Percentiles rank a stretch among this genome's conserved stretches.
These are phyloP conservation scores for Oegoconia quadripuncta DNA, from an alignment of 2,888 invertebrate species.

Conservation along the genomic window DNA sequence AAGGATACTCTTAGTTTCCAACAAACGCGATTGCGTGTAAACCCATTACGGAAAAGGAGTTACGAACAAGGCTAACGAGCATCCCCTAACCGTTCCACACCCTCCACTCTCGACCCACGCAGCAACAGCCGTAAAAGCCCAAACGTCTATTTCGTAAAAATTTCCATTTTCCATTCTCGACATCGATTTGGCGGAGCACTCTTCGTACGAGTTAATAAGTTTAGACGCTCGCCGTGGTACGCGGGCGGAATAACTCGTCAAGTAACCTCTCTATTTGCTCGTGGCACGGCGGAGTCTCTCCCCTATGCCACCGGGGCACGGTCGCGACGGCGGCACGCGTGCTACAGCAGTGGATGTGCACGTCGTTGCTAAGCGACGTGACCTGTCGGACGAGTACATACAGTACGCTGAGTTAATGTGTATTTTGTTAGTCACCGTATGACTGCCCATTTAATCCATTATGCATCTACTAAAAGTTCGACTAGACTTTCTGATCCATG, in stretches of 20 bases:
- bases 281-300: not conserved
- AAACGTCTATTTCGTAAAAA: slow-evolving; percentile 1
- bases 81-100: not conserved
- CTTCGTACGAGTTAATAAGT: slow-evolving; percentile 48
- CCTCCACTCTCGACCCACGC: not conserved
- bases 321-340: not conserved
- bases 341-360: slow-evolving; percentile 24
- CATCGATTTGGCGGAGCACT: slow-evolving; percentile 29
- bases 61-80: no score
- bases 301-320: not conserved
- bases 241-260: slow-evolving; percentile 33
- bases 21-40: no score
- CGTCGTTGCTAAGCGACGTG: slow-evolving; percentile 30
- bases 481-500: no score
- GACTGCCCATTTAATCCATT: no score
- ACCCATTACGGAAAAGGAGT: no score
- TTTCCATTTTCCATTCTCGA: slow-evolving; percentile 21
- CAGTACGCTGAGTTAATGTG: no score
- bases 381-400: slow-evolving; percentile 24
- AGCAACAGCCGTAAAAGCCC: not conserved
- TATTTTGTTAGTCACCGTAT: no score
- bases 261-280: not conserved
- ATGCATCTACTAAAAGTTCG: no score
- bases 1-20: no score
- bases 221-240: slow-evolving; percentile 38